Evolutionary conservation across 2,113 vertebrate species (phyloP).

Genomic region (Pimephales promelas): DNA sequence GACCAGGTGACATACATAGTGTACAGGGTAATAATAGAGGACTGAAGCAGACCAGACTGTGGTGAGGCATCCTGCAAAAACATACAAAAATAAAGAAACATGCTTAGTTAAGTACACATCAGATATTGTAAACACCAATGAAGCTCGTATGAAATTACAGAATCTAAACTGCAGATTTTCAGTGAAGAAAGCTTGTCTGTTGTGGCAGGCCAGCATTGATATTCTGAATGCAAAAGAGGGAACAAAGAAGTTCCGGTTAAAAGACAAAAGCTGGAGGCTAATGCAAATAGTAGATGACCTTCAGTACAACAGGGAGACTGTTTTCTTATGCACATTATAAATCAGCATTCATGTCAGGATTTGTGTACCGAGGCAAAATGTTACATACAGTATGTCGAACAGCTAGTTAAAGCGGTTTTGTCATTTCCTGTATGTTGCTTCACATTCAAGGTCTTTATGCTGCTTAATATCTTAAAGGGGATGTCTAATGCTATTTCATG

Average conservation of each 20-base stretch:
- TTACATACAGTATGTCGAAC: neutral
- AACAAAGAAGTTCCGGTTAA: constrained; percentile 19
- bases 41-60: constrained; percentile 92
- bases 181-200: neutral
- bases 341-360: constrained; percentile 23
- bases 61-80: constrained; percentile 85
- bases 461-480: neutral
- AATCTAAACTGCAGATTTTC: neutral
- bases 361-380: neutral
- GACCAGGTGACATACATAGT: constrained; percentile 94
- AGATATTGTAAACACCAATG: too few species aligned
- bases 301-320: constrained; percentile 11
- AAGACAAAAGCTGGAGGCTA: constrained; percentile 16
- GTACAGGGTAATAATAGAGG: constrained; percentile 90
- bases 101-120: neutral
- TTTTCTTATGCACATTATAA: constrained; percentile 16
- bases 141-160: neutral
- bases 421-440: neutral
- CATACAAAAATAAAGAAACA: neutral
- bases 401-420: neutral
- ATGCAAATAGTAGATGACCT: constrained; percentile 24
- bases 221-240: neutral
- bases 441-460: neutral
- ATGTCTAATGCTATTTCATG: too few species aligned
- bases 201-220: constrained; percentile 1